phyloP scores from a whole-genome alignment of 2,797 vertebrate species.

The Knipowitschia caucasica region DNA sequence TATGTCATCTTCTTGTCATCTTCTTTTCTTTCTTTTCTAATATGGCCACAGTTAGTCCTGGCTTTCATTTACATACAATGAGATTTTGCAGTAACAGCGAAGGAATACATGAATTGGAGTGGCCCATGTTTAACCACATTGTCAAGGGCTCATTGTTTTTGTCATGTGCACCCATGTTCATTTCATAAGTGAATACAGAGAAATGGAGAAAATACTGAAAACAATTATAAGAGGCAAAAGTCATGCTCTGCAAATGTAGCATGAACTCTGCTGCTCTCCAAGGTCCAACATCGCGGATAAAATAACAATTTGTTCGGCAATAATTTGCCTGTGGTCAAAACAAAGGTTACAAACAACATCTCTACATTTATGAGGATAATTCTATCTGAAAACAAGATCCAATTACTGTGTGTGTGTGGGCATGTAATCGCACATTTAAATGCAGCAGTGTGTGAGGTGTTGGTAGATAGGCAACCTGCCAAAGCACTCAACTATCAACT shows the following conservation, averaged over 20 bases:
- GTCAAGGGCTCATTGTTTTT: no score
- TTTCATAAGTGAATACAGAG: neutral
- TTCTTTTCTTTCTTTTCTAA: constrained; percentile 1
- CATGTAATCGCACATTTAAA: constrained; percentile 23
- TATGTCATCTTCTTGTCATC: constrained; percentile 1
- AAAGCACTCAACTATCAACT: constrained; percentile 35
- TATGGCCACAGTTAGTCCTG: no score
- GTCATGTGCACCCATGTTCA: neutral
- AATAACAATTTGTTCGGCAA: neutral
- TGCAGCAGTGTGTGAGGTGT: constrained; percentile 16
- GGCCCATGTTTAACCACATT: no score
- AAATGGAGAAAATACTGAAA: neutral
- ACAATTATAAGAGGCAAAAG: neutral
- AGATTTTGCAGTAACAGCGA: no score
- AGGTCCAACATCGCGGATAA: neutral
- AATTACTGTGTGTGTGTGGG: constrained; percentile 9
- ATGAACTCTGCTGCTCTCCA: neutral
- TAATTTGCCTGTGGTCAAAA: constrained; percentile 2
- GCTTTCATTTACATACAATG: neutral
- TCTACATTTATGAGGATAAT: constrained; percentile 25
- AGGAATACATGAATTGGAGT: no score
- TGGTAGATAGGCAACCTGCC: constrained; percentile 34
- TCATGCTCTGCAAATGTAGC: neutral
- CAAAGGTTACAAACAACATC: constrained; percentile 1
- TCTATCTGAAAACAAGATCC: constrained; percentile 15